Evolutionary conservation across 1,140 invertebrate species (phyloP).

Genomic region (Colletes latitarsis): DNA sequence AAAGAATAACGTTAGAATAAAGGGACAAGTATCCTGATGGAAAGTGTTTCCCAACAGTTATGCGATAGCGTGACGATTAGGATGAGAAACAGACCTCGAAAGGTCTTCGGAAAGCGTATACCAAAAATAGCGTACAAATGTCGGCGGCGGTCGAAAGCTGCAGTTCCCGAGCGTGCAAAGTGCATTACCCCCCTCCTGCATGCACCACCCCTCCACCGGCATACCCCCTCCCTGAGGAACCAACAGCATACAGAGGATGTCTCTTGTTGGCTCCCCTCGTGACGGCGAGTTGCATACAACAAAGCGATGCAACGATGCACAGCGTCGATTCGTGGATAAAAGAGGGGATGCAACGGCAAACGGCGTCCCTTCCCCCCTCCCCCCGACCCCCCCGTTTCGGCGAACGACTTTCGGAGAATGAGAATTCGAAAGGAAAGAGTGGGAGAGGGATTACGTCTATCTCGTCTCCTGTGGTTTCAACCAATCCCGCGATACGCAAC

Average conservation of each 20-base stretch:
- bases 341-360: constrained; percentile 40
- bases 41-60: too few relatives aligned
- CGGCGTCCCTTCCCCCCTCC: constrained; percentile 17
- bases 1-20: too few relatives aligned
- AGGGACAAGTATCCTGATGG: too few relatives aligned
- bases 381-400: too few relatives aligned
- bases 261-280: constrained; percentile 55
- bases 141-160: constrained; percentile 9
- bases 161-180: constrained; percentile 32
- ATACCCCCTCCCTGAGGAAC: constrained; percentile 38
- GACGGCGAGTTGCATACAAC: constrained; percentile 50
- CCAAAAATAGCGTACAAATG: constrained; percentile 42
- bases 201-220: constrained; percentile 46
- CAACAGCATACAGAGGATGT: constrained; percentile 25
- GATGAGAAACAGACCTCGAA: neutral
- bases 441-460: constrained; percentile 33
- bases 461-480: neutral
- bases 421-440: constrained; percentile 7
- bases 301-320: constrained; percentile 58
- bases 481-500: constrained; percentile 32
- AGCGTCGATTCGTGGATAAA: constrained; percentile 38
- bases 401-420: constrained; percentile 34
- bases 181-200: constrained; percentile 55
- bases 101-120: neutral
- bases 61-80: neutral